A percentile compares a stretch with the other conserved stretches of the same genome.
Conservation (phyloP, 2,888 invertebrate genomes). For the Metallyticus violacea region DNA sequence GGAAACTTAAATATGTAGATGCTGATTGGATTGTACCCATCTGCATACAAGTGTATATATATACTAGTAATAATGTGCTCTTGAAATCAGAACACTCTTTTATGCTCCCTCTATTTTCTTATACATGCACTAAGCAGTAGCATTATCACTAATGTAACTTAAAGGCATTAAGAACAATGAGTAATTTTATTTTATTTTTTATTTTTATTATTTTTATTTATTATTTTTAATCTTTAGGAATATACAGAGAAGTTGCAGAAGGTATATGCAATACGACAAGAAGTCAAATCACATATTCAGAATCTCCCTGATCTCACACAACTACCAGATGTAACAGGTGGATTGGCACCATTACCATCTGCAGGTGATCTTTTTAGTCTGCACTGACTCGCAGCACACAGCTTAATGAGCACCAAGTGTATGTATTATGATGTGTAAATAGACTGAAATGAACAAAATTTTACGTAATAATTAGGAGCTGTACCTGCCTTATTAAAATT, state of each 20-base stretch:
- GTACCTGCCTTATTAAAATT: neutral
- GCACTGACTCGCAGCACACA: constrained; percentile 40
- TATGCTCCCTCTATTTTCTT: no score
- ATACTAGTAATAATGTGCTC: no score
- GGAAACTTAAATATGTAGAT: no score
- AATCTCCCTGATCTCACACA: constrained; percentile 91
- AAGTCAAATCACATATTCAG: constrained; percentile 88
- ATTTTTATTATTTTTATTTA: no score
- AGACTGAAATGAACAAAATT: neutral
- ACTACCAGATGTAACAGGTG: constrained; percentile 88
- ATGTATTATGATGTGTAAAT: neutral
- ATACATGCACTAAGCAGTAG: no score
- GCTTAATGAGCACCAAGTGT: neutral
- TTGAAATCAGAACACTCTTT: no score
- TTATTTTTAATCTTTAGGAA: constrained; percentile 78
- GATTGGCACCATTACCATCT: constrained; percentile 88
- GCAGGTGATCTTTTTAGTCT: constrained; percentile 91
- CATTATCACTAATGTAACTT: no score
- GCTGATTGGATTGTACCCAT: no score
- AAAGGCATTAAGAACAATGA: no score
- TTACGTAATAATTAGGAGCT: neutral
- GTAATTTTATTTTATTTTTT: no score
- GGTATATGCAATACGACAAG: constrained; percentile 79
- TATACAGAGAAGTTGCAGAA: constrained; percentile 87
- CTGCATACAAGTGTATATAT: no score